Evolutionary conservation across 1,140 invertebrate genomes (phyloP), one percentile per base, ranked within the genome.

Genomic region (Drosophila miranda): DNA sequence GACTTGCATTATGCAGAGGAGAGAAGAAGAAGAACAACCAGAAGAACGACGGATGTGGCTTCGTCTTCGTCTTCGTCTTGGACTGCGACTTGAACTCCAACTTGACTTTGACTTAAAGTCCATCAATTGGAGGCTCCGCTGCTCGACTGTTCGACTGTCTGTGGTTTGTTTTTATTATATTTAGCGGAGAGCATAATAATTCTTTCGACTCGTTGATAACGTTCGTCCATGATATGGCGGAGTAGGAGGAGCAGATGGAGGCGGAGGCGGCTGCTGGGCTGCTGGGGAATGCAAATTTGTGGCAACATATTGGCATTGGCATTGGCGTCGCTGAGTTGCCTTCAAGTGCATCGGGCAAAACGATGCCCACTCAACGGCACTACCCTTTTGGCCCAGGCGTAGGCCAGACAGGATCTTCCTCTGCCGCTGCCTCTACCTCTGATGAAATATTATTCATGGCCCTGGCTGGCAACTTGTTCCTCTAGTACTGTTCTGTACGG

Each of bases 141-240:
- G 23, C 23, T 26, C 0, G 3, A 4, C 4, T 26, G 19, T 0
- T 19, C 53, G 56, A 66, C 63, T 60, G 81, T 74, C 79, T 87
- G 73, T 73, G 81, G 80, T 80, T 89, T 89, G 69, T 89, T 89
- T 89, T 88, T 88, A 88, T 88, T 88, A 88, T 83, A 88, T 88
- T 88, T 88, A 88, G 76, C 84, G 71, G 83, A 88, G 70, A 88
- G 83, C 84, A 88, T 88, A 89, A 89, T 89, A 89, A 89, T 89
- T 89, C 86, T 89, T 86, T 45, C 16, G 60, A 61, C 68, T 51
- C 23, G 23, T 75, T 82, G 79, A 82, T 82, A 82, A 82, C 69
- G 79, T 68, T 83, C 63, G 75, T 53, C 75, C 75, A 75, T 71
- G 71, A 70, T 59, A 70, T 34, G 49, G 26, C 14, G 23, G 49